Percentiles rank a stretch among this genome's conserved stretches.
Evolutionary conservation across 2,888 invertebrate species (phyloP).

Genomic region (Penaeus monodon): DNA sequence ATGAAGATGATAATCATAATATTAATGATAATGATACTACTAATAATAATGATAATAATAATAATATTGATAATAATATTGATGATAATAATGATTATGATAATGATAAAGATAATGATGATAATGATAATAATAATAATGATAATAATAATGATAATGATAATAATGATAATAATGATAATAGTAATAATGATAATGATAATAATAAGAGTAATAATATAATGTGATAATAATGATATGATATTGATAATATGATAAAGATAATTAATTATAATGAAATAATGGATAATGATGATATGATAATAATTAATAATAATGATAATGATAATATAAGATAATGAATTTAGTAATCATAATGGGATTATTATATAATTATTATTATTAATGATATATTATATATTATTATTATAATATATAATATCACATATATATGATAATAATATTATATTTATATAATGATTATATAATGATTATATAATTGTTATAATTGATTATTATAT

Average conservation of each 20-base stretch:
- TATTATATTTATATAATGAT: no score
- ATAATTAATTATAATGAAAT: no score
- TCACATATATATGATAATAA: no score
- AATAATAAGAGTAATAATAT: no score
- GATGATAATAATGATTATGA: constrained; percentile 5
- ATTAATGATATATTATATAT: no score
- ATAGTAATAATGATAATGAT: neutral
- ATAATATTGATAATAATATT: neutral
- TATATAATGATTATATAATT: no score
- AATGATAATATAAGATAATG: constrained; percentile 24
- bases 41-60: constrained; percentile 24
- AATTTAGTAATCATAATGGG: no score
- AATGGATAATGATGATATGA: constrained; percentile 22
- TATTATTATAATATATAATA: no score
- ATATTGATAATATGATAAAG: constrained; percentile 10
- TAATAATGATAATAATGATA: neutral
- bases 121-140: neutral
- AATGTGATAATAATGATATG: constrained; percentile 10
- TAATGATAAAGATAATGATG: constrained; percentile 2
- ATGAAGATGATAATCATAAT: neutral
- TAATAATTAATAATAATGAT: constrained; percentile 20
- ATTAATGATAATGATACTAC: constrained; percentile 6
- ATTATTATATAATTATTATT: no score
- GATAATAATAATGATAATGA: neutral
- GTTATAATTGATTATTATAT: no score